Conservation (phyloP, 2,888 invertebrate genomes). For the Idaea biselata region DNA sequence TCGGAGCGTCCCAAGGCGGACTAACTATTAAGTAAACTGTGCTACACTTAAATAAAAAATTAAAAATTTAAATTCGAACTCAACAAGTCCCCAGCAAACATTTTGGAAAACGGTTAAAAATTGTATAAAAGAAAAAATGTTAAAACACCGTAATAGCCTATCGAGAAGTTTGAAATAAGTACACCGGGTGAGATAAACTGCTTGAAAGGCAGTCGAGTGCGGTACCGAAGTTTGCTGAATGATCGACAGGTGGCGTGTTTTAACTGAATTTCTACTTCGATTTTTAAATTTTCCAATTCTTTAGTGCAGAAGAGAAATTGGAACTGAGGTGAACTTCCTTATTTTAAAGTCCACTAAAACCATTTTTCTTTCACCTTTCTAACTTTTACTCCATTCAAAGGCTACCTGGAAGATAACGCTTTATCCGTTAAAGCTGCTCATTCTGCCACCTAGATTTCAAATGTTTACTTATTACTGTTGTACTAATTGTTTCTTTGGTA, state of each 20-base stretch:
- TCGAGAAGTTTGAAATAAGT: conserved; percentile 56
- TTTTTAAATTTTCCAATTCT: background rate
- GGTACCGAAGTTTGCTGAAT: conserved; percentile 1
- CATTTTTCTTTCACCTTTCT: no score
- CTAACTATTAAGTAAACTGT: no score
- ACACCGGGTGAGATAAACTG: conserved; percentile 55
- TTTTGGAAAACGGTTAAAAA: background rate
- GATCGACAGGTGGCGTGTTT: background rate
- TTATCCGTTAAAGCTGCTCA: no score
- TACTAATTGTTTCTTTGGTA: no score
- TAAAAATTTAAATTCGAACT: background rate
- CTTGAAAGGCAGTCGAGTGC: conserved; percentile 47
- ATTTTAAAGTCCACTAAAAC: no score
- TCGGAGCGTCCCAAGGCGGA: no score
- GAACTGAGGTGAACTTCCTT: no score
- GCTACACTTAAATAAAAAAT: no score
- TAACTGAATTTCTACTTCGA: background rate
- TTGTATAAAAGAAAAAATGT: conserved; percentile 27
- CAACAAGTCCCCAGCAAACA: background rate
- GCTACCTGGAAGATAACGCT: no score
- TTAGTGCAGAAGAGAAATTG: background rate
- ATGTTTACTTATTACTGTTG: no score
- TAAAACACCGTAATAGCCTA: conserved; percentile 55
- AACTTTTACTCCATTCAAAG: no score
- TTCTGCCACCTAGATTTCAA: no score